Evolutionary conservation across 2,888 invertebrate species (phyloP), one percentile per base, ranked within the genome.

Genomic region (Chrysolina haemoptera): DNA sequence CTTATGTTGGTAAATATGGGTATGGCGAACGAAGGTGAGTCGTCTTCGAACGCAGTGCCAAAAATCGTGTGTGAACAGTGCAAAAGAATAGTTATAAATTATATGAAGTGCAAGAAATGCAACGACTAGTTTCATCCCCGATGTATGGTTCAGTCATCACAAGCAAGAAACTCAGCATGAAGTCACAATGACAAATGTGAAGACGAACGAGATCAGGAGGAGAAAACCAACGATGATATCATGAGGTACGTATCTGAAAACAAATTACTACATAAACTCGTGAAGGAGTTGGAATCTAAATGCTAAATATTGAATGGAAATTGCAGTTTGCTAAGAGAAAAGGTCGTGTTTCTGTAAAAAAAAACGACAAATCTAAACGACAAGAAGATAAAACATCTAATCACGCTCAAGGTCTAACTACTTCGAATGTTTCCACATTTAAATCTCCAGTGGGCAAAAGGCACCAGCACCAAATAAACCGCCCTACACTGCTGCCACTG

Each of bases 91-190:
- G 48, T 48, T 48, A 12, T 48, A 48, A 48, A 48, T 48, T n/a
- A 48, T 48, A 12, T 48, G 48, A 48, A 48, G 48, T 48, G 48
- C 48, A 48, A 48, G n/a, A 48, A 48, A n/a, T 48, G 48, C 48
- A 14, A 48, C 12, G 48, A 48, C 48, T 48, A 48, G 9, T 48
- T 48, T 48, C 48, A 48, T 48, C 48, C 48, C 12, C 48, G 48
- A 48, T 48, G 48, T n/a, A 48, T 48, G 48, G 11, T 48, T 48
- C 48, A 48, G n/a, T 48, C 48, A 48, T 48, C 48, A 48, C 48
- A n/a, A 48, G 48, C 48, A 48, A 48, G 12, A 48, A 48, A 48
- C n/a, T 4, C 48, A n/a, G 48, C n/a, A 12, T 48, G 48, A 10
- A 10, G 48, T n/a, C 48, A 48, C n/a, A n/a, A 48, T 48, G 48